phyloP scores from a whole-genome alignment of 2,113 vertebrate species.

The Boulengeromyrus knoepffleri region DNA sequence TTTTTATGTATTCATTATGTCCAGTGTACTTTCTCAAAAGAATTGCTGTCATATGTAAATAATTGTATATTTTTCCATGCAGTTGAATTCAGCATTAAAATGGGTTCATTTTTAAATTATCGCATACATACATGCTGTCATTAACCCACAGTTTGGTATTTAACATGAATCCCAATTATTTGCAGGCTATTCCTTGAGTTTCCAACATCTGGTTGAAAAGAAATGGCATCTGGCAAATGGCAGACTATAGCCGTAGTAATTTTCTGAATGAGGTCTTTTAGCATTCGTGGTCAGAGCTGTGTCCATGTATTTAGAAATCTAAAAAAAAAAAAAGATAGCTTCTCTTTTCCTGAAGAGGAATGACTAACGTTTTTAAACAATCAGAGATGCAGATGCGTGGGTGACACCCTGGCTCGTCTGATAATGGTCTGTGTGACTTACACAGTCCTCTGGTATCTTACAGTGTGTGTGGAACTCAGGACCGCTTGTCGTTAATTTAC shows the following conservation, averaged over 20 bases:
- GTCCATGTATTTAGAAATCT: background rate
- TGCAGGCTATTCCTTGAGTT: background rate
- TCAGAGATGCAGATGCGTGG: background rate
- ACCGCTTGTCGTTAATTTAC: background rate
- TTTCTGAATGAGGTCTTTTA: background rate
- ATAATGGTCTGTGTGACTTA: background rate
- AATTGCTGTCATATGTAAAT: background rate
- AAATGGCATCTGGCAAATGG: background rate
- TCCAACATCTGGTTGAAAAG: background rate
- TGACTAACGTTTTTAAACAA: background rate
- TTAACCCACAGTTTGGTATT: background rate
- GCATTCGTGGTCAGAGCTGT: background rate
- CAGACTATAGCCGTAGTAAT: background rate
- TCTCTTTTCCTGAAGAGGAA: background rate
- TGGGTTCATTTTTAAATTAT: background rate
- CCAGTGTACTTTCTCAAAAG: background rate
- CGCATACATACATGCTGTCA: background rate
- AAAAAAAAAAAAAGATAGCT: too few species aligned
- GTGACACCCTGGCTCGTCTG: background rate
- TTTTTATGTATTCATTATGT: constrained; percentile 16
- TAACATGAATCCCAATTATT: too few species aligned
- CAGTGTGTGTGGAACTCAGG: background rate
- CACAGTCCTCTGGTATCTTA: background rate
- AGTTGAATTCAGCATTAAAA: background rate
- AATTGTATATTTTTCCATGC: too few species aligned